Percentiles rank a stretch among this genome's conserved stretches.
Conservation (phyloP, 1,140 invertebrate species). For the Acromyrmex charruanus region DNA sequence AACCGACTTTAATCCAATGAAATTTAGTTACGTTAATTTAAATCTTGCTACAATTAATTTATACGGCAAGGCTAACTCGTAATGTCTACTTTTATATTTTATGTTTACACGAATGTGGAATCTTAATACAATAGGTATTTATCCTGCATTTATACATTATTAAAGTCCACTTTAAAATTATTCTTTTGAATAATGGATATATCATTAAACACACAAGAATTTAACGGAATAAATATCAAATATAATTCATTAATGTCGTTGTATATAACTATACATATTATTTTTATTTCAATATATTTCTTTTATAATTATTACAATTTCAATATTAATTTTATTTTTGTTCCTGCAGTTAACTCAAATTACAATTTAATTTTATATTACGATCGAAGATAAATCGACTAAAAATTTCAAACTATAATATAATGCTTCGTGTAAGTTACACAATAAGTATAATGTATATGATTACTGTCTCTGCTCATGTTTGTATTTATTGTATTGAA, state of each 20-base stretch:
- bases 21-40: constrained; percentile 57
- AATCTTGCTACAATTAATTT: constrained; percentile 35
- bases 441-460: neutral
- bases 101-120: constrained; percentile 5
- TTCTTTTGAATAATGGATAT: constrained; percentile 5
- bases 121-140: constrained; percentile 31
- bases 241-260: neutral
- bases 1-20: constrained; percentile 52
- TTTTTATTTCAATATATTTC: neutral
- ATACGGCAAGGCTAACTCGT: neutral
- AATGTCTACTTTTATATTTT: neutral
- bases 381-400: neutral
- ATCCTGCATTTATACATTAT: constrained; percentile 3
- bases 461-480: too few species aligned
- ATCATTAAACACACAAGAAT: constrained; percentile 19
- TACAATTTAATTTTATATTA: constrained; percentile 14
- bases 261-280: neutral
- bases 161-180: constrained; percentile 4
- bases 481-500: too few species aligned
- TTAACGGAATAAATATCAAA: constrained; percentile 8
- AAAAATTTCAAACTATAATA: neutral
- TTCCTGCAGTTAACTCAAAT: neutral
- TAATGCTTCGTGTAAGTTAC: neutral
- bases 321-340: neutral
- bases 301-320: neutral